Evolutionary conservation across 1,140 invertebrate genomes (phyloP).

Genomic region (Lepidurus apus): DNA sequence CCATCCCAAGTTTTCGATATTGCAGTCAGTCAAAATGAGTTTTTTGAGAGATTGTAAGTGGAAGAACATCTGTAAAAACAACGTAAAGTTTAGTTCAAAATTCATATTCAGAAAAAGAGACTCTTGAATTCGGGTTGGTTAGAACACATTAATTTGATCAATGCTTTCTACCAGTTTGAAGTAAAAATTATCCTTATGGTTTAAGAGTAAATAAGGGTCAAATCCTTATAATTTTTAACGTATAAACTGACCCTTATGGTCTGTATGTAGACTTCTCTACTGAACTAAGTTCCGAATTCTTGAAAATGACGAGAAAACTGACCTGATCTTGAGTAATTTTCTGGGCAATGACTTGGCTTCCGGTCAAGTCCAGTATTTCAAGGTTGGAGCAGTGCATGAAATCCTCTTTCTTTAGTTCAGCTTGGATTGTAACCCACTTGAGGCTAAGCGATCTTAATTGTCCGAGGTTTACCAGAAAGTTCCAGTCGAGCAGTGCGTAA

Average conservation of each 20-base stretch:
- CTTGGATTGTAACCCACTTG: neutral
- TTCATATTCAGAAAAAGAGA: too few species aligned
- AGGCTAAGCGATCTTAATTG: neutral
- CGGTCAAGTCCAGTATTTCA: neutral
- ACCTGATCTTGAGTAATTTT: neutral
- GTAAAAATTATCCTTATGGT: too few species aligned
- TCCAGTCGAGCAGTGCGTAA: neutral
- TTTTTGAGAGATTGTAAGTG: neutral
- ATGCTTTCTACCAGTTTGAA: too few species aligned
- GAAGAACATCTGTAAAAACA: neutral
- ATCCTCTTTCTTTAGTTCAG: neutral
- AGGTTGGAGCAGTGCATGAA: neutral
- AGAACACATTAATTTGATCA: too few species aligned
- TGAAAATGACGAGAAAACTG: neutral
- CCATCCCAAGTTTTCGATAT: neutral
- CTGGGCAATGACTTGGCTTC: neutral
- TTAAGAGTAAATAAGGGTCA: too few species aligned
- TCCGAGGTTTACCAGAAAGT: neutral
- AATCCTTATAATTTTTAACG: too few species aligned
- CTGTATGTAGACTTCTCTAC: neutral
- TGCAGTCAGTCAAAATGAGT: neutral
- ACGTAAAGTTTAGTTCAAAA: neutral
- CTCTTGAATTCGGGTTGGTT: too few species aligned
- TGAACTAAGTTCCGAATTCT: neutral
- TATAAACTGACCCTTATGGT: too few species aligned